Conservation (phyloP, 1,140 invertebrate genomes). For the Nasonia vitripennis region DNA sequence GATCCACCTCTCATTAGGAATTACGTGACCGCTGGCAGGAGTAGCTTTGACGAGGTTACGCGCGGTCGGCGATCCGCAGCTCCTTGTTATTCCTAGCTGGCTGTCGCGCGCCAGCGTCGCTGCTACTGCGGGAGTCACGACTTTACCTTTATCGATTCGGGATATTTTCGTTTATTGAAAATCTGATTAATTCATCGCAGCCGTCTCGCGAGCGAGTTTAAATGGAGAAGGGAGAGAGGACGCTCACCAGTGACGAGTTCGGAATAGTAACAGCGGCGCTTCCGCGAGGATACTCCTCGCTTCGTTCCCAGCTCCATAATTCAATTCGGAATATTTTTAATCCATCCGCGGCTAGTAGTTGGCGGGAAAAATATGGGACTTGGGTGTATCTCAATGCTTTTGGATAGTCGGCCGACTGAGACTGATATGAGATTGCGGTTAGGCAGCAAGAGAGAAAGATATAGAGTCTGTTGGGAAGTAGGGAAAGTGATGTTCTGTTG, state of each 20-base stretch:
- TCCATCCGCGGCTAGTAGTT: not conserved
- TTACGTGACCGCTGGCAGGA: slow-evolving; percentile 31
- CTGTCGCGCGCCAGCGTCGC: not conserved
- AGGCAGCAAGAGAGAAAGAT: not conserved
- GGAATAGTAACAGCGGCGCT: slow-evolving; percentile 60
- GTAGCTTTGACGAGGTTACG: slow-evolving; percentile 25
- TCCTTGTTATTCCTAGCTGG: slow-evolving; percentile 58
- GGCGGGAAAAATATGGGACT: not conserved
- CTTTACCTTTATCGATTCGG: slow-evolving; percentile 44
- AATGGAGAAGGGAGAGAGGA: not conserved
- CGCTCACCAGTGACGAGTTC: slow-evolving; percentile 54
- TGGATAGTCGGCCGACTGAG: no score
- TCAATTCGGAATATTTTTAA: not conserved
- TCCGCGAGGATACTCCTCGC: not conserved
- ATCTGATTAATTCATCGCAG: slow-evolving; percentile 4
- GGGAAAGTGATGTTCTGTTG: no score
- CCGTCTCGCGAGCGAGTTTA: not conserved
- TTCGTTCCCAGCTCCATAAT: not conserved
- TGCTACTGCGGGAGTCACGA: not conserved
- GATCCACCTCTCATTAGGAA: slow-evolving; percentile 76
- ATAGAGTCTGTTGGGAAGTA: no score
- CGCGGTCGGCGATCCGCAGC: slow-evolving; percentile 58
- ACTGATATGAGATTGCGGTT: not conserved
- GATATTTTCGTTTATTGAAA: slow-evolving; percentile 7
- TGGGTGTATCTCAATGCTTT: not conserved